Evolutionary conservation across 2,797 vertebrate genomes (phyloP).

Genomic region (Bovichtus variegatus): DNA sequence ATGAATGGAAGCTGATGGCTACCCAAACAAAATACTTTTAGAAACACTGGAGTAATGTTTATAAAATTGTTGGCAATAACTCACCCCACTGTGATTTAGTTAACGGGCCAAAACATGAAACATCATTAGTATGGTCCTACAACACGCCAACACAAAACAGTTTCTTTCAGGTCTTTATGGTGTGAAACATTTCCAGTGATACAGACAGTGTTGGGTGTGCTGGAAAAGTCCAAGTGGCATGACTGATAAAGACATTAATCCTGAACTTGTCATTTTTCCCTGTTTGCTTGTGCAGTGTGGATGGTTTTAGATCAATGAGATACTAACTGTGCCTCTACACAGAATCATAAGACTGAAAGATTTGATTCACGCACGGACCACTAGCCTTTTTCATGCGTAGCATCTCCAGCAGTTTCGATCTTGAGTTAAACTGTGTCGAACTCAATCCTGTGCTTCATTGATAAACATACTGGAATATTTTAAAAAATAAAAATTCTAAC

Average conservation of each 20-base stretch:
- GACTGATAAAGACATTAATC: constrained; percentile 1
- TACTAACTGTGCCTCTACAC: too few relatives aligned
- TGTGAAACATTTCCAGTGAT: constrained; percentile 6
- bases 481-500: too few relatives aligned
- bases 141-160: not conserved
- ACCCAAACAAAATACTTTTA: not conserved
- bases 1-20: not conserved
- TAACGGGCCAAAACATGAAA: not conserved
- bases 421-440: not conserved
- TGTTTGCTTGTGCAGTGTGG: constrained; percentile 4
- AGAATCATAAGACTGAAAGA: not conserved
- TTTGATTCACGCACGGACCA: not conserved
- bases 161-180: too few relatives aligned
- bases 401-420: not conserved
- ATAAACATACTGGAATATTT: not conserved
- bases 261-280: not conserved
- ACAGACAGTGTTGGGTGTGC: not conserved
- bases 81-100: not conserved
- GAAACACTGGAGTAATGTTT: not conserved
- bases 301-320: not conserved
- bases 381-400: not conserved
- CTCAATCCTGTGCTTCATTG: not conserved
- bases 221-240: not conserved
- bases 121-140: not conserved
- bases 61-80: too few relatives aligned